These are phyloP conservation scores for Maccullochella peelii DNA, from an alignment of 2,113 vertebrate species.

Conservation along the genomic window DNA sequence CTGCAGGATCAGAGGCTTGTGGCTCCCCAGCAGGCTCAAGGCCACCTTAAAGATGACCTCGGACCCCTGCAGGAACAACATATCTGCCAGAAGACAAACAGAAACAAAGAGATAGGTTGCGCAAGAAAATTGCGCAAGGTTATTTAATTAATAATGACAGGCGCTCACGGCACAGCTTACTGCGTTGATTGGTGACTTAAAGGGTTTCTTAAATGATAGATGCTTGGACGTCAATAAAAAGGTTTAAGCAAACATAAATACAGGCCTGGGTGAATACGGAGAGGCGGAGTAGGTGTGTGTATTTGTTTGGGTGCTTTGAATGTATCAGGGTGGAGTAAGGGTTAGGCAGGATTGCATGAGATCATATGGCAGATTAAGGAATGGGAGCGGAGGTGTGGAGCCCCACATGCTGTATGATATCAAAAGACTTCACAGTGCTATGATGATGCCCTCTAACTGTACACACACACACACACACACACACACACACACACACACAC, in stretches of 20 bases:
- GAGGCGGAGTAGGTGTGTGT: slow-evolving; percentile 45
- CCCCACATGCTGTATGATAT: slow-evolving; percentile 40
- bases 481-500: neutral
- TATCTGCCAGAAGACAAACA: slow-evolving; percentile 83
- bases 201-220: slow-evolving; percentile 28
- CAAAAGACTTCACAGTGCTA: slow-evolving; percentile 32
- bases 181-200: slow-evolving; percentile 36
- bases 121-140: neutral
- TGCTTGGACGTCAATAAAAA: slow-evolving; percentile 60
- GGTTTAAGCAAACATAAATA: slow-evolving; percentile 61
- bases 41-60: slow-evolving; percentile 97
- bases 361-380: slow-evolving; percentile 68
- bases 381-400: slow-evolving; percentile 60
- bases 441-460: slow-evolving; percentile 31
- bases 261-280: slow-evolving; percentile 35
- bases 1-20: slow-evolving; percentile 95
- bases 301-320: slow-evolving; percentile 53
- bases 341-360: slow-evolving; percentile 60
- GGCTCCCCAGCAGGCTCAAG: slow-evolving; percentile 93
- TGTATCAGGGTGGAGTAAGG: slow-evolving; percentile 64
- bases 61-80: slow-evolving; percentile 94
- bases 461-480: neutral
- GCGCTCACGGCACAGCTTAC: slow-evolving; percentile 14
- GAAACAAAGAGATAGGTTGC: neutral
- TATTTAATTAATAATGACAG: slow-evolving; percentile 25